A percentile compares a stretch with the other conserved stretches of the same genome.
These are phyloP conservation scores for Oncopeltus fasciatus DNA, from an alignment of 1,140 invertebrate species.

Conservation along the genomic window DNA sequence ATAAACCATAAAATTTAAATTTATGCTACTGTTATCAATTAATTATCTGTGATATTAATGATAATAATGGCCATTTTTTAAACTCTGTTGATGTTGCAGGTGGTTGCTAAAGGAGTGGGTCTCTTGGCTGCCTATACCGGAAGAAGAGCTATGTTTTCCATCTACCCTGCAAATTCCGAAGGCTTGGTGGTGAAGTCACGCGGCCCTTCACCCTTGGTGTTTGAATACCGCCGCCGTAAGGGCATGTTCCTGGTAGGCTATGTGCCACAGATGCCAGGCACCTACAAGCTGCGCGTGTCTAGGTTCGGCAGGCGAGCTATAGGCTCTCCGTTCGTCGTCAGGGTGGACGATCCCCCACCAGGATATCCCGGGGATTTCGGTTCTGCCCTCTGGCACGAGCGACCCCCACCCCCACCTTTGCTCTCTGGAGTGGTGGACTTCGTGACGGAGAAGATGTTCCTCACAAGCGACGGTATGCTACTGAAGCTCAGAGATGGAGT, in stretches of 20 bases:
- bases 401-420: background rate
- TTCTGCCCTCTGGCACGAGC: background rate
- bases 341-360: background rate
- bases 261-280: background rate
- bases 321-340: background rate
- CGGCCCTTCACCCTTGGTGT: background rate
- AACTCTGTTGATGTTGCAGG: no score
- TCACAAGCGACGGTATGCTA: background rate
- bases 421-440: constrained; percentile 1
- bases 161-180: background rate
- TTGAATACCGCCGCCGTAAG: background rate
- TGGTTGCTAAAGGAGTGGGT: background rate
- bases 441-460: constrained; percentile 1
- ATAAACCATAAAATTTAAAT: no score
- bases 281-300: background rate
- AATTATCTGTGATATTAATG: no score
- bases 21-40: no score
- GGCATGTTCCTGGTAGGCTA: background rate
- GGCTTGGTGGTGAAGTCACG: background rate
- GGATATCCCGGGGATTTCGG: background rate
- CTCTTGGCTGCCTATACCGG: background rate
- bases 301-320: background rate
- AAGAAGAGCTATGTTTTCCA: background rate
- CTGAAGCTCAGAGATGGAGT: background rate
- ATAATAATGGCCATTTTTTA: no score